Evolutionary conservation across 1,140 invertebrate genomes (phyloP).

Genomic region (Pseudomyrmex pallidus): DNA sequence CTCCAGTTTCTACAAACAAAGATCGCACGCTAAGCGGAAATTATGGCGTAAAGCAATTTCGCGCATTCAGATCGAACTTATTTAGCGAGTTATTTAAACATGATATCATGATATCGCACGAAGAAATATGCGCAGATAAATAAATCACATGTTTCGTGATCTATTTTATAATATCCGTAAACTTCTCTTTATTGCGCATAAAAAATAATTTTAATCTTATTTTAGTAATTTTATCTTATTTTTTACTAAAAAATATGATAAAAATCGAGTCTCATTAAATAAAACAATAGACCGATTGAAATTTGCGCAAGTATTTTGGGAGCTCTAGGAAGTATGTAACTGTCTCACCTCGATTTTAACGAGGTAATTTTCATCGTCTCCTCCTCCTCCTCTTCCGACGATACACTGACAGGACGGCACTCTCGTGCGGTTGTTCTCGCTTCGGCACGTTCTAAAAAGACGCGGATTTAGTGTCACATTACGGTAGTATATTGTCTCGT

Average conservation of each 20-base stretch:
- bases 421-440: slow-evolving; percentile 79
- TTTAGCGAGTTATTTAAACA: neutral
- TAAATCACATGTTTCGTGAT: too few species aligned
- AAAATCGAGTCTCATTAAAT: neutral
- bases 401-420: slow-evolving; percentile 74
- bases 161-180: too few species aligned
- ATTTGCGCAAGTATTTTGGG: neutral
- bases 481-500: slow-evolving; percentile 33
- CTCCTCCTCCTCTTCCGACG: slow-evolving; percentile 66
- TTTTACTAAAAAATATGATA: neutral
- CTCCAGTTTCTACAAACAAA: slow-evolving; percentile 76
- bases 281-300: neutral
- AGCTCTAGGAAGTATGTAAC: neutral
- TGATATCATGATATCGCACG: neutral
- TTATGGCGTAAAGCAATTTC: slow-evolving; percentile 19
- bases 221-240: too few species aligned
- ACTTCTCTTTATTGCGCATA: too few species aligned
- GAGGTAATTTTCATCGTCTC: slow-evolving; percentile 68
- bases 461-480: slow-evolving; percentile 53
- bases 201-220: neutral
- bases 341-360: slow-evolving; percentile 78
- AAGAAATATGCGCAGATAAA: neutral
- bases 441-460: slow-evolving; percentile 81
- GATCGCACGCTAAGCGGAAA: neutral
- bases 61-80: neutral